Base-by-base conservation (phyloP, 2,113 vertebrate species). In the Megaptera novaeangliae region DNA sequence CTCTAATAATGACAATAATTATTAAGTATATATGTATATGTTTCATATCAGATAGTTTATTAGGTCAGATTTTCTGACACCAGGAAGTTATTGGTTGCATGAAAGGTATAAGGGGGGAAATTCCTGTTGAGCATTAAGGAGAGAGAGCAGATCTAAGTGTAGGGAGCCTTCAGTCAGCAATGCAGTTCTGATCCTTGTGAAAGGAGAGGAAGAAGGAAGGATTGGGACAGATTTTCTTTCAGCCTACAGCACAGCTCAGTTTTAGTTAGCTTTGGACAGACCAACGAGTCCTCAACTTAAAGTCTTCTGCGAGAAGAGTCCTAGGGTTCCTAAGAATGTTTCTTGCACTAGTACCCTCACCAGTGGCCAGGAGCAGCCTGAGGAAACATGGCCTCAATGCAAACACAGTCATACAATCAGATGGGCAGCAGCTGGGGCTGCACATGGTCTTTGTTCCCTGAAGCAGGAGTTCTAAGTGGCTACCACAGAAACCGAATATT, bases 151-250 rank as follows among this genome's bases (percentile, higher is more conserved):
- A 31, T 36, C 0, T 52, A 34, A 46, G 0, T 49, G 7, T 10
- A 64, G 20, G 25, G 10, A 64, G 7, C 25, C 6, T 63, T 91
- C 27, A 69, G 55, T 64, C 0, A 25, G 17, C 21, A 20, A 25
- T 13, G 3, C 1, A 41, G 4, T 5, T 13, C 9, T 36, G 20
- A 41, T 8, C 0, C 2, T 13, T 46, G 4, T 31, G 13, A 44
- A 64, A 80, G 18, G 25, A 77, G 9, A 39, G 44, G 29, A 4
- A 52, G 29, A 88, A 84, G 46, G 12, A 88, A 81, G 34, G 17
- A 46, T 1, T 36, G 9, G 29, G 10, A 57, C 15, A 83, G 17
- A 36, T 44, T 3, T 21, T 17, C 39, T 46, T n/a, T 49, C 34
- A 81, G 18, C 5, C 41, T 17, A 6, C 10, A 64, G 10, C 36